Evolutionary conservation across 2,113 vertebrate species (phyloP).

Genomic region (Ginglymostoma cirratum): DNA sequence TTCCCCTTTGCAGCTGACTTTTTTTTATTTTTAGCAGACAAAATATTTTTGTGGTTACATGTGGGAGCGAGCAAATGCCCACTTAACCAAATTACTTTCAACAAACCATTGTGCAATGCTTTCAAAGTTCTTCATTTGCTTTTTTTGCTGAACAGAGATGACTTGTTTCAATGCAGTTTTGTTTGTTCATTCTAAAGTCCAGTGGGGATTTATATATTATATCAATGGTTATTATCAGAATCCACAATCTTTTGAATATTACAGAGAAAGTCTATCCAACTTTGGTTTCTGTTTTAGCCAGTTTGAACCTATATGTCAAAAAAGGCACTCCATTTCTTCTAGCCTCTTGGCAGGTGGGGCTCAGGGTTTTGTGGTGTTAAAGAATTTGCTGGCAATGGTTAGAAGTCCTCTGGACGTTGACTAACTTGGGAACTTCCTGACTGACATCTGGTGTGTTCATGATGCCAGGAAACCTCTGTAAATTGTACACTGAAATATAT

Average conservation of each 20-base stretch:
- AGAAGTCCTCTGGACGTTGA: background rate
- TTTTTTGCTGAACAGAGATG: background rate
- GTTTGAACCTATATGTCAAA: background rate
- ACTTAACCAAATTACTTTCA: background rate
- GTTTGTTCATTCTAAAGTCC: background rate
- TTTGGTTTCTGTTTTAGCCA: background rate
- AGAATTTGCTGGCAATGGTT: background rate
- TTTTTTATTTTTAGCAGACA: constrained; percentile 9
- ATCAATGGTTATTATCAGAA: background rate
- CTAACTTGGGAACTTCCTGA: background rate
- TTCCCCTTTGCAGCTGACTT: background rate
- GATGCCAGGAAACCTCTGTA: background rate
- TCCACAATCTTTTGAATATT: background rate
- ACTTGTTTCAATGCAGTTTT: background rate
- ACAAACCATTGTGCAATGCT: background rate
- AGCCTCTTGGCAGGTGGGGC: too few species aligned
- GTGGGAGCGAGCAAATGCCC: background rate
- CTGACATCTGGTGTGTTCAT: background rate
- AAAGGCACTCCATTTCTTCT: background rate
- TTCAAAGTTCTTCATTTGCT: constrained; percentile 27
- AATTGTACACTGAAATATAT: background rate
- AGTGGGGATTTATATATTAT: background rate
- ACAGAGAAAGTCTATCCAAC: background rate
- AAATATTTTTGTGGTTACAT: background rate
- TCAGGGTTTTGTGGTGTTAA: background rate